A percentile compares a stretch with the other conserved stretches of the same genome.
Conservation (phyloP, 2,888 invertebrate genomes). For the Camponotus fellah region DNA sequence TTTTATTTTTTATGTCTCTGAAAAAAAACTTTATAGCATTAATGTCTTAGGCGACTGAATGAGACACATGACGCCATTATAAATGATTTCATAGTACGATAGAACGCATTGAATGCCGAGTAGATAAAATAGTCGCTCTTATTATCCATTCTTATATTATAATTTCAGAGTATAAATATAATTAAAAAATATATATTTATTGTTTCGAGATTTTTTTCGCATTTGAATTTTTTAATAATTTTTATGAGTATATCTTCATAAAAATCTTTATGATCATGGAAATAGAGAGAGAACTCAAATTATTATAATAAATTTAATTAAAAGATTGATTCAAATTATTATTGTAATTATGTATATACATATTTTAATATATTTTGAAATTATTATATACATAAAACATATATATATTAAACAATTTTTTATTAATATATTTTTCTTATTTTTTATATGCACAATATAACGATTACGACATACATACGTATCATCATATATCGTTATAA, state of each 20-base stretch:
- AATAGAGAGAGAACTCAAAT: not conserved
- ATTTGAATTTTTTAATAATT: not conserved
- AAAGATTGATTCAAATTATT: not conserved
- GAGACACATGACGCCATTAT: not conserved
- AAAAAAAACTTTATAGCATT: not conserved
- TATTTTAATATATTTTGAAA: not conserved
- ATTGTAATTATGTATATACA: not conserved
- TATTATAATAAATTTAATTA: not conserved
- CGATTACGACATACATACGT: not conserved
- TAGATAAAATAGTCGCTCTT: conserved; percentile 33
- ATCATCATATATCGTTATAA: not conserved
- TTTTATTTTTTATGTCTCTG: not conserved
- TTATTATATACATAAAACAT: not conserved
- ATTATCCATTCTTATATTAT: not conserved
- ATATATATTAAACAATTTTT: not conserved
- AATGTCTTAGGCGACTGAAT: not conserved
- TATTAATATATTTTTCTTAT: not conserved
- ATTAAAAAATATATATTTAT: not conserved
- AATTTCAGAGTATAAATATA: not conserved
- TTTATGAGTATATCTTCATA: not conserved
- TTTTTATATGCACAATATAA: not conserved
- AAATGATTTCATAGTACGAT: not conserved
- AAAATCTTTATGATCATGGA: not conserved
- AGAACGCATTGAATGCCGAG: not conserved
- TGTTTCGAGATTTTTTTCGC: not conserved